Percentiles rank a stretch among this genome's conserved stretches.
phyloP scores from a whole-genome alignment of 2,888 invertebrate genomes.

The Sussaba pulchella region DNA sequence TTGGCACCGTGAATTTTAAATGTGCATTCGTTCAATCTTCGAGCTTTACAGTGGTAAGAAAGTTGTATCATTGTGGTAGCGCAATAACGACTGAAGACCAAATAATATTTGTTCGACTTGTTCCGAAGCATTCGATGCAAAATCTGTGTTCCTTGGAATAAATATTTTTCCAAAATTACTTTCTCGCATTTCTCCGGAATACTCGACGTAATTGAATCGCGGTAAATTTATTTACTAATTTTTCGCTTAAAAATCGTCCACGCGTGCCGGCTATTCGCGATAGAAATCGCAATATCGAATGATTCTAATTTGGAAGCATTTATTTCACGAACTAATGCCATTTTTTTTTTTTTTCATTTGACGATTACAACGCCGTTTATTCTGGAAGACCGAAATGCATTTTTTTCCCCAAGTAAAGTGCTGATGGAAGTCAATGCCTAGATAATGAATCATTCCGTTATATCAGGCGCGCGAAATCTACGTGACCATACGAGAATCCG shows the following conservation, averaged over 20 bases:
- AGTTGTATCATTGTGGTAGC: neutral
- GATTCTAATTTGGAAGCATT: too few species aligned
- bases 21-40: neutral
- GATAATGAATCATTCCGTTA: slow-evolving; percentile 32
- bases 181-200: too few species aligned
- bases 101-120: too few species aligned
- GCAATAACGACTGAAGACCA: neutral
- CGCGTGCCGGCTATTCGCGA: too few species aligned
- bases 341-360: neutral
- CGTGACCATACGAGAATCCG: slow-evolving; percentile 9
- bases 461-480: slow-evolving; percentile 9
- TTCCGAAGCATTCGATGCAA: too few species aligned
- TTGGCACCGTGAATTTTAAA: neutral
- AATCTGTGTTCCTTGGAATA: too few species aligned
- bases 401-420: slow-evolving; percentile 36
- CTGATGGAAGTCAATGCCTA: slow-evolving; percentile 29
- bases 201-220: too few species aligned
- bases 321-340: neutral
- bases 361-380: neutral
- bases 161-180: too few species aligned
- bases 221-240: too few species aligned
- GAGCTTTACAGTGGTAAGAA: neutral
- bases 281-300: too few species aligned
- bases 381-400: neutral
- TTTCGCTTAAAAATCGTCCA: too few species aligned